These are phyloP conservation scores for Hyalella azteca DNA, from an alignment of 2,888 invertebrate species.

Conservation along the genomic window DNA sequence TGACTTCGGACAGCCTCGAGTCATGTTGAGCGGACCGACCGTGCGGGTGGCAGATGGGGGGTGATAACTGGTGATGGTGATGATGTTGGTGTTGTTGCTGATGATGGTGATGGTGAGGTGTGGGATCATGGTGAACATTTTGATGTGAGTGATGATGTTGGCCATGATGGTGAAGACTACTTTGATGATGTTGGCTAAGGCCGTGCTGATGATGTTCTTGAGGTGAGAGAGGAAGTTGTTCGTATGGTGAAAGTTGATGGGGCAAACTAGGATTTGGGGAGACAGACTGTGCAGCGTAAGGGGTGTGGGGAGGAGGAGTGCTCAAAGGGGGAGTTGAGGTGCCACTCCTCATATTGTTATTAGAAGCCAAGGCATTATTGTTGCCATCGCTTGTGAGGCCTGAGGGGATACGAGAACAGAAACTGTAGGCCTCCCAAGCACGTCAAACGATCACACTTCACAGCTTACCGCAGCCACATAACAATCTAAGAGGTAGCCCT, in stretches of 20 bases:
- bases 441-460: too few relatives aligned
- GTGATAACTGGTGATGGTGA: conserved; percentile 6
- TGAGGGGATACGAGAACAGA: conserved; percentile 26
- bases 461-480: too few relatives aligned
- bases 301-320: conserved; percentile 15
- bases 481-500: too few relatives aligned
- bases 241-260: conserved; percentile 32
- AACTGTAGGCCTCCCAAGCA: conserved; percentile 12
- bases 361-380: conserved; percentile 33
- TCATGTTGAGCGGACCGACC: neutral
- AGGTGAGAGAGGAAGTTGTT: conserved; percentile 23
- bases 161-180: conserved; percentile 3
- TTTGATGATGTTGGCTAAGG: neutral
- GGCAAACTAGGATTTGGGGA: neutral
- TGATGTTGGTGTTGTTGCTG: conserved; percentile 1
- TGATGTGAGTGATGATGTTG: conserved; percentile 23
- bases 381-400: conserved; percentile 27
- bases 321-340: neutral
- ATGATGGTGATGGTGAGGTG: neutral
- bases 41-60: neutral
- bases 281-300: conserved; percentile 22
- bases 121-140: neutral
- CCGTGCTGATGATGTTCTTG: conserved; percentile 13
- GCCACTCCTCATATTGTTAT: conserved; percentile 3
- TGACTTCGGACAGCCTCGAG: neutral